Conservation (phyloP, 2,888 invertebrate species). For the Nymphalis c-album region DNA sequence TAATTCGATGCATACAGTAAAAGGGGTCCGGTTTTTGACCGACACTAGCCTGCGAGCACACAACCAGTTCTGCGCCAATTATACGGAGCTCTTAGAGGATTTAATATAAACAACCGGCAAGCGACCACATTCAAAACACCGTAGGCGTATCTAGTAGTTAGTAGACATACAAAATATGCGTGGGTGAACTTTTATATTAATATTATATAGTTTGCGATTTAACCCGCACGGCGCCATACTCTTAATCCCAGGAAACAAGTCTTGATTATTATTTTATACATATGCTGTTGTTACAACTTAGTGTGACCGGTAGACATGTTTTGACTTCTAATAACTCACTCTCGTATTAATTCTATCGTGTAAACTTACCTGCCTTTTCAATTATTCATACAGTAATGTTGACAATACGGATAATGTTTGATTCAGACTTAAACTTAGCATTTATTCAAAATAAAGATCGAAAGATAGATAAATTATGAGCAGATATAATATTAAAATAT, state of each 20-base stretch:
- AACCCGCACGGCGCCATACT: slow-evolving; percentile 29
- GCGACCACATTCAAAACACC: slow-evolving; percentile 50
- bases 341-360: slow-evolving; percentile 34
- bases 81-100: slow-evolving; percentile 52
- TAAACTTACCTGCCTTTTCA: slow-evolving; percentile 36
- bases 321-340: slow-evolving; percentile 36
- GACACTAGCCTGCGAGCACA: slow-evolving; percentile 38
- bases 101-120: slow-evolving; percentile 53
- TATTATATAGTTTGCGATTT: slow-evolving; percentile 32
- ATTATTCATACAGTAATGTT: slow-evolving; percentile 40
- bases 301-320: slow-evolving; percentile 35
- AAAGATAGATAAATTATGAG: neutral
- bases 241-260: slow-evolving; percentile 38
- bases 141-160: slow-evolving; percentile 35
- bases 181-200: slow-evolving; percentile 38
- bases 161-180: slow-evolving; percentile 40
- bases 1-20: slow-evolving; percentile 53
- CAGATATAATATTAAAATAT: slow-evolving; percentile 19
- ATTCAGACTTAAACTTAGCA: slow-evolving; percentile 1
- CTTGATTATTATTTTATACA: slow-evolving; percentile 37
- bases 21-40: slow-evolving; percentile 57
- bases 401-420: slow-evolving; percentile 17
- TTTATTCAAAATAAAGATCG: slow-evolving; percentile 19
- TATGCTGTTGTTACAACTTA: slow-evolving; percentile 32
- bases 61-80: slow-evolving; percentile 56